These are phyloP conservation scores for Fratercula arctica DNA, from an alignment of 2,797 vertebrate genomes.

Conservation along the genomic window DNA sequence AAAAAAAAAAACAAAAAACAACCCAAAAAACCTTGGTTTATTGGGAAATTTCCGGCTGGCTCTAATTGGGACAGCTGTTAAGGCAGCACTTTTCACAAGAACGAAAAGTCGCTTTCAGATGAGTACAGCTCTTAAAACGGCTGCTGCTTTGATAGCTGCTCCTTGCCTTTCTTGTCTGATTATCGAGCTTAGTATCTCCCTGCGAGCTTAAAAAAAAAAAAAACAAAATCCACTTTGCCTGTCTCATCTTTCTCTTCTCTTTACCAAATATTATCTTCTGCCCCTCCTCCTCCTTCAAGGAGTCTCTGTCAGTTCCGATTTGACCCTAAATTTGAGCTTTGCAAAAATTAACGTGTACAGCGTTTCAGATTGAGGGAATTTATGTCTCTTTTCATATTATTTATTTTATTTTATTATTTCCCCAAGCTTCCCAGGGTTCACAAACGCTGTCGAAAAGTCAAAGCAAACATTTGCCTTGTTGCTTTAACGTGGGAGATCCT, in stretches of 20 bases:
- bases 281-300: constrained; percentile 11
- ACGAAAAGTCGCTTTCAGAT: constrained; percentile 11
- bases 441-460: neutral
- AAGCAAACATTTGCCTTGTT: constrained; percentile 14
- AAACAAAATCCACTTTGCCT: constrained; percentile 21
- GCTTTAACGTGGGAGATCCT: constrained; percentile 20
- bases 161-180: constrained; percentile 51
- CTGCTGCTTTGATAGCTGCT: constrained; percentile 62
- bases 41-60: constrained; percentile 58
- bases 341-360: neutral
- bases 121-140: constrained; percentile 43
- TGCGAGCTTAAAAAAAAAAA: constrained; percentile 22
- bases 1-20: neutral
- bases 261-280: neutral
- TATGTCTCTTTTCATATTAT: neutral
- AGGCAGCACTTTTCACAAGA: constrained; percentile 37
- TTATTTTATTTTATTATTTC: neutral
- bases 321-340: constrained; percentile 32
- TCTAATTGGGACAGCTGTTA: constrained; percentile 66
- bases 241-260: constrained; percentile 14
- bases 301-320: constrained; percentile 28
- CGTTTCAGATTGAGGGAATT: constrained; percentile 9
- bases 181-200: constrained; percentile 52
- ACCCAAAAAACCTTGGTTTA: neutral
- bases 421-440: neutral